A percentile compares a stretch with the other conserved stretches of the same genome.
These are phyloP conservation scores for Bombus polaris DNA, from an alignment of 1,140 invertebrate genomes.

Conservation along the genomic window DNA sequence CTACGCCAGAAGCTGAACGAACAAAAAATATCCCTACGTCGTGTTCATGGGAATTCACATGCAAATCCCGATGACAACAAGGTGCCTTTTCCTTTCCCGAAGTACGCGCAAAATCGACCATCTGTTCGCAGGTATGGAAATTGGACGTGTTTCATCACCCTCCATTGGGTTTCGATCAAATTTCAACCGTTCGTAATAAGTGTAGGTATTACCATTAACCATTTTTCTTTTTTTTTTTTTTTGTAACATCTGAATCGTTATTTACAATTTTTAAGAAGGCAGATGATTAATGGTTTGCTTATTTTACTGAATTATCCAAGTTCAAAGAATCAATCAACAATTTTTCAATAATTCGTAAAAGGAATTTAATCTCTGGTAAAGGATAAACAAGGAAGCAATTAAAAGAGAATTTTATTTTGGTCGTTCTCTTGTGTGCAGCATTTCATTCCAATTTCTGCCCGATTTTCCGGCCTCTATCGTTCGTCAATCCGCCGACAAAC, in stretches of 20 bases:
- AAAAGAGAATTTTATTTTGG: slow-evolving; percentile 41
- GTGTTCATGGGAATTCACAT: slow-evolving; percentile 69
- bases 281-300: too few relatives aligned
- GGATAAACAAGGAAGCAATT: neutral
- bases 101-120: slow-evolving; percentile 50
- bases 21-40: slow-evolving; percentile 60
- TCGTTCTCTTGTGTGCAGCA: neutral
- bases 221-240: too few relatives aligned
- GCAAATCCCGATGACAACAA: slow-evolving; percentile 68
- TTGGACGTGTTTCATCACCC: neutral
- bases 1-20: slow-evolving; percentile 25
- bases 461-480: slow-evolving; percentile 29
- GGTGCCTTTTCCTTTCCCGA: slow-evolving; percentile 53
- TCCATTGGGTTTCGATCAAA: neutral
- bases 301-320: neutral
- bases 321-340: neutral
- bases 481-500: slow-evolving; percentile 40
- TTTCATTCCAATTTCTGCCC: slow-evolving; percentile 31
- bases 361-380: neutral
- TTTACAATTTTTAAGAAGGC: neutral
- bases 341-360: neutral
- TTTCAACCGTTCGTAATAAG: neutral
- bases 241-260: neutral
- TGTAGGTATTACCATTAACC: neutral
- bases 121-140: slow-evolving; percentile 60